Base-by-base conservation (phyloP, 53 echinoderm and acorn worm genomes). In the Paracentrotus lividus region DNA sequence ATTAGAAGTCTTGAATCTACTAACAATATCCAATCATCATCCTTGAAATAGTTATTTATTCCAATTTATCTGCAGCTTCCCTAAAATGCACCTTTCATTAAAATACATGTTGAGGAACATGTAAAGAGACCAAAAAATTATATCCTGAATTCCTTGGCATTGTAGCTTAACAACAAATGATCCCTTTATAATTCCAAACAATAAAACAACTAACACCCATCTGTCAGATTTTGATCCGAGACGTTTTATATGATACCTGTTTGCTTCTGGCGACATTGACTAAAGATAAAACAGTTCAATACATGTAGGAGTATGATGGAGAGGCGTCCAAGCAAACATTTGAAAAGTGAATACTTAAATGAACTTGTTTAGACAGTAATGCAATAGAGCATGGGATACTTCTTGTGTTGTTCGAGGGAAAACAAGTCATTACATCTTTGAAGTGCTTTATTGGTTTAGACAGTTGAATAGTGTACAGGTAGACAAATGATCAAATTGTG, bases 151-250 rank as follows among this genome's bases (percentile, higher is more conserved):
- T 72, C 72, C 40, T 72, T 40, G 5, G 36, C 36, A 72, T 14
- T 40, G 16, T 16, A n/a, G n/a, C n/a, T n/a, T n/a, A 21, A 72
- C 36, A 40, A 38, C 38, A 36, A n/a, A 26, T 40, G 16, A 32
- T 38, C 40, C 40, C 72, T 72, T 16, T 72, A 40, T 40, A 38
- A 72, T 40, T 72, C 72, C 72, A 72, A 72, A 72, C 21, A 72
- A 69, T 69, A 69, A 69, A 69, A 69, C 69, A 34, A 34, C 69
- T 38, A 69, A 20, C 72, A 40, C 72, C 72, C 21, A 72, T 40
- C 72, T 72, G 72, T 72, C 5, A 72, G 40, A 36, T 72, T 36
- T 15, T 40, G 20, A 40, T 38, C n/a, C 40, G 18, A 40, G 72
- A 38, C 40, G 21, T 72, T 72, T 72, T 72, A 72, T 72, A 36